These are phyloP conservation scores for Tringa solitaria DNA, from an alignment of 2,113 vertebrate species.

Conservation along the genomic window DNA sequence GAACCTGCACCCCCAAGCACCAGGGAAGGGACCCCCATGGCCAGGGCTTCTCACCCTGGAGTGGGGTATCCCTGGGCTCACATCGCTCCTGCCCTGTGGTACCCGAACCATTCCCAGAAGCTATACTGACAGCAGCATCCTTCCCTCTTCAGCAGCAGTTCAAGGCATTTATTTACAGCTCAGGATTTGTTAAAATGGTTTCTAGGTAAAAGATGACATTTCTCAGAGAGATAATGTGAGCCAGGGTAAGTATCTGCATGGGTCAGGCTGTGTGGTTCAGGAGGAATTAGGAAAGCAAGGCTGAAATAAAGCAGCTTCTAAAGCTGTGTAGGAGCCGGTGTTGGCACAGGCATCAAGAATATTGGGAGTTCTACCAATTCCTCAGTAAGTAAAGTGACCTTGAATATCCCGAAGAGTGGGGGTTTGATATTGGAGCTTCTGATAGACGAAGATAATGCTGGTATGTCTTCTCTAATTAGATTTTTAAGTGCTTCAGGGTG, in stretches of 20 bases:
- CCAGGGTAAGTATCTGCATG: background rate
- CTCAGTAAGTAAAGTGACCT: background rate
- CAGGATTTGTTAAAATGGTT: background rate
- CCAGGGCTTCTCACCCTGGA: background rate
- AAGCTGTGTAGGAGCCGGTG: background rate
- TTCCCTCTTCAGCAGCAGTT: background rate
- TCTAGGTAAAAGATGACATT: background rate
- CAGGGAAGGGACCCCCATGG: rapidly evolving
- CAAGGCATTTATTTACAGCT: background rate
- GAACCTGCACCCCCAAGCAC: background rate
- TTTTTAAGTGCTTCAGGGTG: background rate
- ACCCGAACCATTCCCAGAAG: background rate
- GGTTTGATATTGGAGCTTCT: background rate
- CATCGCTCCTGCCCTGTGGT: rapidly evolving
- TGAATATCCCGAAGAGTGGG: background rate
- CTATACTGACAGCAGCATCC: background rate
- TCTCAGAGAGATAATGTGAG: background rate
- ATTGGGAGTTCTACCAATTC: background rate
- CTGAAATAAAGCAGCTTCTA: background rate
- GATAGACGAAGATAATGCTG: background rate
- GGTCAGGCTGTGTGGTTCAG: rapidly evolving
- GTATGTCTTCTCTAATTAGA: constrained; percentile 26
- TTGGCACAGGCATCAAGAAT: background rate
- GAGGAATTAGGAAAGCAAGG: background rate
- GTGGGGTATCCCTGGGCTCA: background rate